Percentiles rank a stretch among this genome's conserved stretches.
Conservation (phyloP, 1,140 invertebrate species). For the Diorhabda elongata region DNA sequence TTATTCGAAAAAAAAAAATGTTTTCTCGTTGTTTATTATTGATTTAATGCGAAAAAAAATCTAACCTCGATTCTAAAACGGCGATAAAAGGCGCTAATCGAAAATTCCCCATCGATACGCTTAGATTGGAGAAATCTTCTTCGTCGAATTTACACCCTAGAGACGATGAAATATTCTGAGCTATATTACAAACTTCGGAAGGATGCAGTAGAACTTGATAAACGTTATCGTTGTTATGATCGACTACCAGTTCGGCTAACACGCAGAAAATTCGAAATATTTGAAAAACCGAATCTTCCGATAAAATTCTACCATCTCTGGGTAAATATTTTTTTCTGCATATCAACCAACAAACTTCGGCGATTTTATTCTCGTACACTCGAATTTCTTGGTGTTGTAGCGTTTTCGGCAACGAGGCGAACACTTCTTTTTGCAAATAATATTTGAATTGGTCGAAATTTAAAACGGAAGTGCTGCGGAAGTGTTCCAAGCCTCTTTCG, state of each 20-base stretch:
- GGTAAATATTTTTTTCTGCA: slow-evolving; percentile 61
- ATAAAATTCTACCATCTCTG: slow-evolving; percentile 56
- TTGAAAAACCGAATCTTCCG: slow-evolving; percentile 64
- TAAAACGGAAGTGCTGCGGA: slow-evolving; percentile 60
- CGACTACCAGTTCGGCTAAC: slow-evolving; percentile 61
- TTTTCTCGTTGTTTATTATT: too few relatives aligned
- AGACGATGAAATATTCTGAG: slow-evolving; percentile 61
- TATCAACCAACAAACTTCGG: slow-evolving; percentile 71
- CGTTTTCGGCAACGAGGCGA: slow-evolving; percentile 57
- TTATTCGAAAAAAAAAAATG: too few relatives aligned
- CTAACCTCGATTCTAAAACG: slow-evolving; percentile 58
- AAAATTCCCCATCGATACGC: slow-evolving; percentile 58
- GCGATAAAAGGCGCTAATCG: slow-evolving; percentile 65
- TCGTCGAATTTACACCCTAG: slow-evolving; percentile 64
- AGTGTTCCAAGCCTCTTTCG: slow-evolving; percentile 73
- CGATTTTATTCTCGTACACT: slow-evolving; percentile 58
- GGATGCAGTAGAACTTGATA: slow-evolving; percentile 61
- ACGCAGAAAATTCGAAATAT: slow-evolving; percentile 76
- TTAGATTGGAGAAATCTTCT: slow-evolving; percentile 61
- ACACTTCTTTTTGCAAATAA: slow-evolving; percentile 71
- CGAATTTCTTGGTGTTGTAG: slow-evolving; percentile 52
- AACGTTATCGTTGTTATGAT: slow-evolving; percentile 38
- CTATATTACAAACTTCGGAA: slow-evolving; percentile 61
- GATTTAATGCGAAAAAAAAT: background rate
- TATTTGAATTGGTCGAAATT: slow-evolving; percentile 70